Percentiles rank a stretch among this genome's conserved stretches.
These are phyloP conservation scores for Dasysyrphus albostriatus DNA, from an alignment of 2,888 invertebrate genomes.

Conservation along the genomic window DNA sequence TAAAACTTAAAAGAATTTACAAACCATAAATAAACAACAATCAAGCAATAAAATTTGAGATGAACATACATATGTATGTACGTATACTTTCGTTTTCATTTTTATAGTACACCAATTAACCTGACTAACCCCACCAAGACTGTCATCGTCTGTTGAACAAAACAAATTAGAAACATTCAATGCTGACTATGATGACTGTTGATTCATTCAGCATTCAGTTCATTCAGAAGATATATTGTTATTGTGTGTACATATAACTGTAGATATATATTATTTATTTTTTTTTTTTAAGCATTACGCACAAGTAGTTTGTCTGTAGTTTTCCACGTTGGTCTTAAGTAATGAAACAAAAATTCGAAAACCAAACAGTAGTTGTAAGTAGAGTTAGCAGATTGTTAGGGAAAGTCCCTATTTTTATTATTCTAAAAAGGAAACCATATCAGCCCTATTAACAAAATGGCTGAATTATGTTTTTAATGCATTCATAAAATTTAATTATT, in stretches of 20 bases:
- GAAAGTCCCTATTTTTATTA: no score
- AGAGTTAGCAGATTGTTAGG: no score
- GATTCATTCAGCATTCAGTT: slow-evolving; percentile 15
- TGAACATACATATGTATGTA: not conserved
- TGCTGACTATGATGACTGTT: not conserved
- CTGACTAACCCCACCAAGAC: slow-evolving; percentile 56
- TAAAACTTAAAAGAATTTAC: slow-evolving; percentile 5
- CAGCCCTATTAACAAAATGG: no score
- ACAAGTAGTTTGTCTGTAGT: not conserved
- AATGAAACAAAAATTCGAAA: no score
- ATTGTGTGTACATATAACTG: not conserved
- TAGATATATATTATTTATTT: not conserved
- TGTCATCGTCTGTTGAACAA: slow-evolving; percentile 35
- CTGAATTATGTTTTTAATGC: no score
- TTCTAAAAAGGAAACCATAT: no score
- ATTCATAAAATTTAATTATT: no score
- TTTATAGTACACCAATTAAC: slow-evolving; percentile 65
- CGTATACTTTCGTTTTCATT: slow-evolving; percentile 60
- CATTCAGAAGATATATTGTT: not conserved
- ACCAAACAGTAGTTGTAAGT: no score
- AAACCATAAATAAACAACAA: slow-evolving; percentile 37
- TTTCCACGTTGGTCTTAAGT: no score
- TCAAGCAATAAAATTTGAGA: slow-evolving; percentile 30
- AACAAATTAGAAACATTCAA: slow-evolving; percentile 1
- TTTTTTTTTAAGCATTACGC: not conserved